Percentiles rank a stretch among this genome's conserved stretches.
Evolutionary conservation across 2,797 vertebrate genomes (phyloP).

Genomic region (Danio choprae): DNA sequence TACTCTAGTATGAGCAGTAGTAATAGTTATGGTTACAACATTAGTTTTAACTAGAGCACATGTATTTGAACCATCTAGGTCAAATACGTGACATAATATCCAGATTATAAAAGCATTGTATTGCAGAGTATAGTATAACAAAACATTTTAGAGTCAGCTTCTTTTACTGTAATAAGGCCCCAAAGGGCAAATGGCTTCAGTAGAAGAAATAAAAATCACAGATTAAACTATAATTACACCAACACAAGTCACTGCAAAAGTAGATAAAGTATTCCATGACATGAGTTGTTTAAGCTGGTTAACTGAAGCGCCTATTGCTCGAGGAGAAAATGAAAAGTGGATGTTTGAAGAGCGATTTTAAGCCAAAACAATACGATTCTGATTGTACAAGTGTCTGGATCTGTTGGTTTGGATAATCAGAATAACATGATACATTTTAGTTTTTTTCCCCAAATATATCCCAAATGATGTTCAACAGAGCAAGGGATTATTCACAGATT

Average conservation of each 20-base stretch:
- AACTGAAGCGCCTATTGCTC: background rate
- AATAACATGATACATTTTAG: too few species aligned
- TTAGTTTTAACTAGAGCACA: background rate
- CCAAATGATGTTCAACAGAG: too few species aligned
- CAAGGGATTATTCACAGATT: too few species aligned
- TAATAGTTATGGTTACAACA: background rate
- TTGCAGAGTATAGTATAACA: background rate
- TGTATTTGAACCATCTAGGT: background rate
- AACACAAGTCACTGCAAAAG: conserved; percentile 27
- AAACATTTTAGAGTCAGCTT: conserved; percentile 34
- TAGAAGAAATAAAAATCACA: conserved; percentile 18
- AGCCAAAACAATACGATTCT: background rate
- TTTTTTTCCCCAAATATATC: too few species aligned
- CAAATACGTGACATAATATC: background rate
- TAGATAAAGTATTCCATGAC: background rate
- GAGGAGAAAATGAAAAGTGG: background rate
- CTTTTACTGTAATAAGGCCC: conserved; percentile 40
- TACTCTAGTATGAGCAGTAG: background rate
- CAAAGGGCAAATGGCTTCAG: conserved; percentile 37
- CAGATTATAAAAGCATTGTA: conserved; percentile 7
- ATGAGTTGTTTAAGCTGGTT: conserved; percentile 13
- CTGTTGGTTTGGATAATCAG: background rate
- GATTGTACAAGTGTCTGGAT: background rate
- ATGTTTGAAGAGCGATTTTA: conserved; percentile 5
- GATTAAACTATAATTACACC: conserved; percentile 43